Base-by-base conservation (phyloP, 2,888 invertebrate species). In the Chrysina gloriosa region DNA sequence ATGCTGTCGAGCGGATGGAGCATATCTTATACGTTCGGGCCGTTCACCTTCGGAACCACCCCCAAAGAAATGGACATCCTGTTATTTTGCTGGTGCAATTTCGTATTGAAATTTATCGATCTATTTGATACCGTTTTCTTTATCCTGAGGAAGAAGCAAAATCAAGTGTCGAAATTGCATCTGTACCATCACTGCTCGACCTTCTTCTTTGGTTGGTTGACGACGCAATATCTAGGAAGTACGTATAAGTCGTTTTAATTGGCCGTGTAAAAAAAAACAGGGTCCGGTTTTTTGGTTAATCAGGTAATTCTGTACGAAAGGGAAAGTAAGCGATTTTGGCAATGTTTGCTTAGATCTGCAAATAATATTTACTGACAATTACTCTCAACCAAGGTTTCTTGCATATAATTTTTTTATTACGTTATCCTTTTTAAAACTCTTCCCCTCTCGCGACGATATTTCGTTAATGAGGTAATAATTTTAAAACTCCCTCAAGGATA, bases 171-270 rank as follows among this genome's bases (percentile, higher is more conserved):
- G 0, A 88, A 87, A 70, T 82, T 93, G 48, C 93, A 93, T 74
- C 82, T 93, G 1, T 92, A 92, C 77, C 93, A 93, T 81, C 93
- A 93, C 73, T 82, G 86, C 54, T 85, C 87, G 54, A 87, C 90
- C 0, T 78, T 89, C 31, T 77, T 86, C 7, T 82, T 92, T 2
- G 80, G 87, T 0, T 92, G 90, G 88, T 72, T 87, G 0, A 86
- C 84, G 0, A 84, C 87, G 34, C 90, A 89, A 83, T 89, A 86
- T 76, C 85, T 89, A 70, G 87, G 89, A 84, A 91, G 92, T 92
- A 84, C 76, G 84, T 69, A 14, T 2, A 52, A 29, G n/a, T n/a
- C n/a, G n/a, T n/a, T 42, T 42, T 42, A 4, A 5, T 9, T 6
- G 9, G 3, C n/a, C 6, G 36, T 36, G n/a, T n/a, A n/a, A n/a